Percentiles rank a stretch among this genome's conserved stretches.
These are phyloP conservation scores for Centrocercus urophasianus DNA, from an alignment of 2,113 vertebrate species.

Conservation along the genomic window DNA sequence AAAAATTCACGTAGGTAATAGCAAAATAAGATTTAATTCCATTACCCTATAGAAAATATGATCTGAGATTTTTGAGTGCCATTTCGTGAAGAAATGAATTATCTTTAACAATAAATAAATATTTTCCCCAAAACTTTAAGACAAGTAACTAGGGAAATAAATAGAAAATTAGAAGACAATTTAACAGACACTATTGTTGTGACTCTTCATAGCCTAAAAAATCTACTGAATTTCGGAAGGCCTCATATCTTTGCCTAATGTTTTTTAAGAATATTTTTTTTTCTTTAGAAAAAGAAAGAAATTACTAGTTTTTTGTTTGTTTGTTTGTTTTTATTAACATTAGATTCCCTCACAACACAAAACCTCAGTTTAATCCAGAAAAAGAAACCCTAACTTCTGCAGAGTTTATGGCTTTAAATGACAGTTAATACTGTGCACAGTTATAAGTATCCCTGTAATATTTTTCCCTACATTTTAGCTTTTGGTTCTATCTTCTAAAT, in stretches of 20 bases:
- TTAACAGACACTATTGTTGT: background rate
- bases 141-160: background rate
- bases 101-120: background rate
- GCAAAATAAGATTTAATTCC: background rate
- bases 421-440: background rate
- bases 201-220: background rate
- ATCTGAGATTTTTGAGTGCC: background rate
- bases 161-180: background rate
- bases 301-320: background rate
- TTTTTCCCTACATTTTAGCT: background rate
- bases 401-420: background rate
- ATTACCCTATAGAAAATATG: background rate
- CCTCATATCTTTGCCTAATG: background rate
- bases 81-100: background rate
- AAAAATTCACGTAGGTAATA: background rate
- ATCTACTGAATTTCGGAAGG: background rate
- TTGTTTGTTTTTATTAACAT: background rate
- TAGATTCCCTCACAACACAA: background rate
- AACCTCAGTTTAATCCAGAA: background rate
- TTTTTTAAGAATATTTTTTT: background rate
- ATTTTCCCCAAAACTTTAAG: background rate
- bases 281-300: background rate
- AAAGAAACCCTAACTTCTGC: background rate
- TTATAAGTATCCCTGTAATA: background rate
- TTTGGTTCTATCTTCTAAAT: background rate